Evolutionary conservation across 2,797 vertebrate genomes (phyloP).

Genomic region (Tiaroga cobitis): DNA sequence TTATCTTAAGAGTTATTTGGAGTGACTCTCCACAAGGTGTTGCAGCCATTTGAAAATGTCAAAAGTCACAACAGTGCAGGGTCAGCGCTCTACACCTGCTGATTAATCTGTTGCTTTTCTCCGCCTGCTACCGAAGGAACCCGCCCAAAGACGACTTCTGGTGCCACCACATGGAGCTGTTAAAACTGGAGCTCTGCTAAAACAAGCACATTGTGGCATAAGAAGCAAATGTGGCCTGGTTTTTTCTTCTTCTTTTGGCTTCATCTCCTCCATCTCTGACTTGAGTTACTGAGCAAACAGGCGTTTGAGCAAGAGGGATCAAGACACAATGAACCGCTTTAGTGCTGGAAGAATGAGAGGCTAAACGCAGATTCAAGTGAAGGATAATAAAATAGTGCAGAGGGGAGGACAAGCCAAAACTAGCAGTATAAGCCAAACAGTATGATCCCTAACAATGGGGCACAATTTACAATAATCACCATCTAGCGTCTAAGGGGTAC

Average conservation of each 20-base stretch:
- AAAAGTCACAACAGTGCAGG: slow-evolving; percentile 5
- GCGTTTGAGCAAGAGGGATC: slow-evolving; percentile 45
- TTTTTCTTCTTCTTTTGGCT: slow-evolving; percentile 24
- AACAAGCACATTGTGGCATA: slow-evolving; percentile 35
- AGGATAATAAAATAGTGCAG: slow-evolving; percentile 42
- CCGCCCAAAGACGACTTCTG: slow-evolving; percentile 24
- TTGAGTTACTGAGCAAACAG: slow-evolving; percentile 50
- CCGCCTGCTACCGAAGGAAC: neutral
- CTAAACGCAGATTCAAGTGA: slow-evolving; percentile 38
- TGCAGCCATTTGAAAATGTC: neutral
- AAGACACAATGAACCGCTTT: slow-evolving; percentile 49
- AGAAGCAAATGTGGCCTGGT: slow-evolving; percentile 41
- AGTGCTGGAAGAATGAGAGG: slow-evolving; percentile 36
- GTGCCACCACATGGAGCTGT: slow-evolving; percentile 46
- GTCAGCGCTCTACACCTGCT: slow-evolving; percentile 35
- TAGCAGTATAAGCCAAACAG: slow-evolving; percentile 24
- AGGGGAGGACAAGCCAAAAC: slow-evolving; percentile 45
- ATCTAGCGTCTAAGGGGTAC: neutral
- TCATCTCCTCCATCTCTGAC: slow-evolving; percentile 43
- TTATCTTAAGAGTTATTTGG: neutral
- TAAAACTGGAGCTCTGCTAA: slow-evolving; percentile 47
- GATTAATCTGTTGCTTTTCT: slow-evolving; percentile 18
- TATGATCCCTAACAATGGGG: slow-evolving; percentile 20
- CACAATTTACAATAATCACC: slow-evolving; percentile 20
- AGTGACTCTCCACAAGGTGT: neutral